These are phyloP conservation scores for Catostylus mosaicus DNA, from an alignment of 30 jellyfish, hydroid and myxozoan species.

Conservation along the genomic window DNA sequence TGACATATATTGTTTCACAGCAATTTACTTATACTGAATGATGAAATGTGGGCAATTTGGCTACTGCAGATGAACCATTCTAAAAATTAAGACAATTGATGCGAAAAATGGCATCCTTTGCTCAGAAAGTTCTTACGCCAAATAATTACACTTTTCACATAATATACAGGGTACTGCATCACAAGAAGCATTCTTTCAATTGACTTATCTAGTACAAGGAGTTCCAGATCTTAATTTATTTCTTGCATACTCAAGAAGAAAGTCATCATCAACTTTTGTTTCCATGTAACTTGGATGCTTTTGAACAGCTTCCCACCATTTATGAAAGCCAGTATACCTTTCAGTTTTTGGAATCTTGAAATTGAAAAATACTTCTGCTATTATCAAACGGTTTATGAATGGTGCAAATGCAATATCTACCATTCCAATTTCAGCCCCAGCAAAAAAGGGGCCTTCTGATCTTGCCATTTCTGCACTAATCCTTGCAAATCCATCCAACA, in stretches of 20 bases:
- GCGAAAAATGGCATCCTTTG: too few species aligned
- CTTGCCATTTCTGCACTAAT: constrained; percentile 21
- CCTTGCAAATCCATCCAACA: constrained; percentile 39
- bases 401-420: constrained; percentile 72
- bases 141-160: too few species aligned
- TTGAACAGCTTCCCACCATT: constrained; percentile 63
- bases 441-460: constrained; percentile 70
- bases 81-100: too few species aligned
- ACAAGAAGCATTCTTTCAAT: not conserved
- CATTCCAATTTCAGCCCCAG: constrained; percentile 50
- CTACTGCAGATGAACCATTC: too few species aligned
- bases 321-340: constrained; percentile 27
- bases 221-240: constrained; percentile 38
- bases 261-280: constrained; percentile 50
- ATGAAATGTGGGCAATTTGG: too few species aligned
- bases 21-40: too few species aligned
- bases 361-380: constrained; percentile 45
- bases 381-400: constrained; percentile 30
- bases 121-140: too few species aligned
- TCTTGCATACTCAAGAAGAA: constrained; percentile 47
- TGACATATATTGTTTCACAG: too few species aligned
- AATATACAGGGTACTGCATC: not conserved
- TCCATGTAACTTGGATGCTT: constrained; percentile 64
- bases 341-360: constrained; percentile 60
- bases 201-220: constrained; percentile 16